Evolutionary conservation across 2,797 vertebrate genomes (phyloP).

Genomic region (Rhynchonycteris naso): DNA sequence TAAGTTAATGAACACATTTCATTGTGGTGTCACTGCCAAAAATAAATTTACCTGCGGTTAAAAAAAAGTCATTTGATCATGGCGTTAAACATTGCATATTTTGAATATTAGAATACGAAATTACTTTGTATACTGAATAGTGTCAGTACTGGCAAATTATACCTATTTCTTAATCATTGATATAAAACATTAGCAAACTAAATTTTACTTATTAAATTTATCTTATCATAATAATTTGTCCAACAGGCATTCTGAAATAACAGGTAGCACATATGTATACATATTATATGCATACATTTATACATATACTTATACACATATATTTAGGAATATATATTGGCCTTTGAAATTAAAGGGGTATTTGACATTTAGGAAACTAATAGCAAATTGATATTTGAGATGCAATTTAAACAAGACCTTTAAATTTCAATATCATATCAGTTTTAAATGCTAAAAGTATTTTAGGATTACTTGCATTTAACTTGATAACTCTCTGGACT

Average conservation of each 20-base stretch:
- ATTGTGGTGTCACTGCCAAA: neutral
- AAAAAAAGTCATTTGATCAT: neutral
- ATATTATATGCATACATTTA: neutral
- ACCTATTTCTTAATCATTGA: neutral
- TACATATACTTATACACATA: neutral
- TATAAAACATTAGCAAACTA: neutral
- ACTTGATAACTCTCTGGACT: constrained; percentile 52
- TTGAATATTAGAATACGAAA: constrained; percentile 5
- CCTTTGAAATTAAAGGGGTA: constrained; percentile 41
- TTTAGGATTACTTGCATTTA: constrained; percentile 64
- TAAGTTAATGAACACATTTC: neutral
- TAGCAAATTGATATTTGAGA: constrained; percentile 57
- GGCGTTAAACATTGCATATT: neutral
- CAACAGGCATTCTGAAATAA: constrained; percentile 25
- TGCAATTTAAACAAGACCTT: constrained; percentile 54
- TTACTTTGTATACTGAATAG: neutral
- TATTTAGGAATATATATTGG: constrained; percentile 17
- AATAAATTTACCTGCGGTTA: neutral
- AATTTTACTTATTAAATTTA: neutral
- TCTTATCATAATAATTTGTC: neutral
- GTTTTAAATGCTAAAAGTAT: constrained; percentile 53
- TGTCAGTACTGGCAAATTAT: neutral
- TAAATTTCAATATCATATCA: constrained; percentile 62
- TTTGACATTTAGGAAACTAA: constrained; percentile 60
- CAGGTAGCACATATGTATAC: neutral